phyloP scores from a whole-genome alignment of 2,888 invertebrate species.

The Hemistola chrysoprasaria region DNA sequence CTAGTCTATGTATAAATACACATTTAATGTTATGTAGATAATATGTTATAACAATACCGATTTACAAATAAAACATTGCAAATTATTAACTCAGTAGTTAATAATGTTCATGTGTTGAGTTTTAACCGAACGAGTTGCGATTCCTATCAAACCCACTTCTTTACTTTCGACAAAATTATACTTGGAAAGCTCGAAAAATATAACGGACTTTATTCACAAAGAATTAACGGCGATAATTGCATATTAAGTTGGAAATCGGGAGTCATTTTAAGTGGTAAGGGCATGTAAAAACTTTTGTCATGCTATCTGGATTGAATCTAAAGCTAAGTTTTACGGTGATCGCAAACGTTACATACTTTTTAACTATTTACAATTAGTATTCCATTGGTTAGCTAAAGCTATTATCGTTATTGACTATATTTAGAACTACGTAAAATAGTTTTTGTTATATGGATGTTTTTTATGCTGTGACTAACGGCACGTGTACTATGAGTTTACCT shows the following conservation, averaged over 20 bases:
- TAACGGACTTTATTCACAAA: neutral
- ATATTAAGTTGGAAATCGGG: neutral
- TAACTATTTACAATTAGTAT: slow-evolving; percentile 55
- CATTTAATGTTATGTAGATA: no score
- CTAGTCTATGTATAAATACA: no score
- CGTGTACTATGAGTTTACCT: no score
- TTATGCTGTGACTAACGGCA: no score
- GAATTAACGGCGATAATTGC: neutral
- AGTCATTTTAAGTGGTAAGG: slow-evolving; percentile 1
- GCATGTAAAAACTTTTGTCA: slow-evolving; percentile 66
- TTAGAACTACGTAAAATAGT: no score
- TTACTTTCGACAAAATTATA: slow-evolving; percentile 39
- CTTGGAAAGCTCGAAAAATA: neutral
- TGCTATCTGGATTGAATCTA: slow-evolving; percentile 64
- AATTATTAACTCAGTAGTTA: slow-evolving; percentile 56
- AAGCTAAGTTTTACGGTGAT: slow-evolving; percentile 70
- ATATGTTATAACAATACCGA: slow-evolving; percentile 17
- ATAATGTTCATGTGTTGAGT: slow-evolving; percentile 50
- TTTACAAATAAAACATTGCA: slow-evolving; percentile 32
- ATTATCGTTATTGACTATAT: no score
- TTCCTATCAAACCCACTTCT: slow-evolving; percentile 57
- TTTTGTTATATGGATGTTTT: no score
- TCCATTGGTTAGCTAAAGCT: slow-evolving; percentile 34
- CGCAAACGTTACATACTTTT: slow-evolving; percentile 46
- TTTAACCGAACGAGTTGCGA: slow-evolving; percentile 55